These are phyloP conservation scores for Lepidothrix coronata DNA, from an alignment of 2,113 vertebrate species.

Conservation along the genomic window DNA sequence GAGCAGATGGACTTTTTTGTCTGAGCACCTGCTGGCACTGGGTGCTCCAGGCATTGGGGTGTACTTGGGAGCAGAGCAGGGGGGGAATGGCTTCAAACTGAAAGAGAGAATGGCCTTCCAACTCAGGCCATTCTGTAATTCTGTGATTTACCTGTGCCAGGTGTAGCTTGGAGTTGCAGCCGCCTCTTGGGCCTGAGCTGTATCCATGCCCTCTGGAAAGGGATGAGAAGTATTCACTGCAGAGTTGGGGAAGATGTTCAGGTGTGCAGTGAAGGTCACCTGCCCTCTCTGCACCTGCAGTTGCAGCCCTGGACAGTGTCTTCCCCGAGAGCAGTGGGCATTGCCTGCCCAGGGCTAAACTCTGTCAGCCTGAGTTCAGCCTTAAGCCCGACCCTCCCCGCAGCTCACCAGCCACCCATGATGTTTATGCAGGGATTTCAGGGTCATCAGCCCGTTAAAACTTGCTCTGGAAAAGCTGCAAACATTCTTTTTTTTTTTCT, in stretches of 20 bases:
- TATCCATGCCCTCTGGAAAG: neutral
- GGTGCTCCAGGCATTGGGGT: rapidly evolving
- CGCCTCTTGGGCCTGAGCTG: too few relatives aligned
- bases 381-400: rapidly evolving
- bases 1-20: too few relatives aligned
- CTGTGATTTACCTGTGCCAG: neutral
- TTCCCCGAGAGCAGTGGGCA: neutral
- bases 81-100: neutral
- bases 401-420: neutral
- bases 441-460: neutral
- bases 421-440: neutral
- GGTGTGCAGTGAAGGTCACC: neutral
- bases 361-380: neutral
- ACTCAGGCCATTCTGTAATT: neutral
- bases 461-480: neutral
- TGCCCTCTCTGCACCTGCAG: neutral
- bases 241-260: rapidly evolving
- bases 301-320: neutral
- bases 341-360: neutral
- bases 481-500: neutral
- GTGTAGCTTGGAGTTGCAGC: neutral
- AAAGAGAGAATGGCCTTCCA: neutral
- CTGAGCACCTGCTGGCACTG: neutral
- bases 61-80: neutral
- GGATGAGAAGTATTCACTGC: neutral